phyloP scores from a whole-genome alignment of 2,888 invertebrate species.

The Corythucha ciliata region DNA sequence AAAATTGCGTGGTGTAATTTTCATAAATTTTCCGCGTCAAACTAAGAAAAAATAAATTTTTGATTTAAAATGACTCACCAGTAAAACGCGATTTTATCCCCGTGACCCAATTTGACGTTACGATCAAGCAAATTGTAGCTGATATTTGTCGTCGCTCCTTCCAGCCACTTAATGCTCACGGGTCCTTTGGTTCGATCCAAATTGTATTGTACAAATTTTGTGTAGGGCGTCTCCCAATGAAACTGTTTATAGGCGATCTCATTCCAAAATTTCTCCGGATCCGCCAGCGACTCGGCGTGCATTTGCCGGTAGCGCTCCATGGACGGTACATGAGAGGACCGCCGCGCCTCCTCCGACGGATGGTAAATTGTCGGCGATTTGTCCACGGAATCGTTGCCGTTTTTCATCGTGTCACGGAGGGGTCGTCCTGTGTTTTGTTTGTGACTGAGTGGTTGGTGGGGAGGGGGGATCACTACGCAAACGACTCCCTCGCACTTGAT shows the following conservation, averaged over 20 bases:
- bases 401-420: too few relatives aligned
- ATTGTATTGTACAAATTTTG: constrained; percentile 79
- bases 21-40: background rate
- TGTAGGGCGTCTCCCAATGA: constrained; percentile 76
- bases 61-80: constrained; percentile 59
- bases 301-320: constrained; percentile 70
- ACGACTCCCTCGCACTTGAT: too few relatives aligned
- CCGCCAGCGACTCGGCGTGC: constrained; percentile 75
- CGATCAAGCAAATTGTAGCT: constrained; percentile 92
- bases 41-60: background rate
- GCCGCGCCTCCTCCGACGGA: constrained; percentile 17
- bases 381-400: too few relatives aligned
- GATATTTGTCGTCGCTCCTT: constrained; percentile 88
- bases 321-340: constrained; percentile 55
- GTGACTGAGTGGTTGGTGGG: too few relatives aligned
- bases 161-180: constrained; percentile 89
- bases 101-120: constrained; percentile 77
- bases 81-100: constrained; percentile 85
- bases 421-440: too few relatives aligned
- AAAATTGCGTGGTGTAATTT: too few relatives aligned
- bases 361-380: too few relatives aligned
- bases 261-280: constrained; percentile 88
- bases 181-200: constrained; percentile 83
- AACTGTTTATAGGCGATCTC: constrained; percentile 79
- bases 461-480: too few relatives aligned